phyloP scores from a whole-genome alignment of 2,888 invertebrate genomes.

The Cataglyphis rosenhaueri region DNA sequence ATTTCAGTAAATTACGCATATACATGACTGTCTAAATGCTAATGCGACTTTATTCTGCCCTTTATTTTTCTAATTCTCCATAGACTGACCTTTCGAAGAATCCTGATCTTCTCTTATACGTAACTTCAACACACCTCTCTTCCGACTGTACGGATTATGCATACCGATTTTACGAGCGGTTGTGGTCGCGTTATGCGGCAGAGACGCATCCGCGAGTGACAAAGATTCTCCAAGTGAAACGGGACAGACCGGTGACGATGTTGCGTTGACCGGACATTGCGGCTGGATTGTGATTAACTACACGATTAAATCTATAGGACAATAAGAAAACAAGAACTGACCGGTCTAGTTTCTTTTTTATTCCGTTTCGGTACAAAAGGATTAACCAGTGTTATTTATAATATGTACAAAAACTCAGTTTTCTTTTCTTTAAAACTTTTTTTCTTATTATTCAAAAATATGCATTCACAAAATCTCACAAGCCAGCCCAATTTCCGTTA shows the following conservation, averaged over 20 bases:
- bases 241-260: neutral
- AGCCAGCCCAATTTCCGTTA: neutral
- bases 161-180: conserved; percentile 61
- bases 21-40: conserved; percentile 51
- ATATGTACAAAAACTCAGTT: neutral
- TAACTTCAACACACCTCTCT: neutral
- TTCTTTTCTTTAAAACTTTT: neutral
- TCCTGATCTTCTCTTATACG: neutral
- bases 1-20: conserved; percentile 11
- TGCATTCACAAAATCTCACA: neutral
- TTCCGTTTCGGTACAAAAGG: neutral
- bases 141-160: conserved; percentile 53
- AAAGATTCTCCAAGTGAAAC: conserved; percentile 9
- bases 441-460: neutral
- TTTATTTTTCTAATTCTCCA: neutral
- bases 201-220: neutral
- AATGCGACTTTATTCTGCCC: neutral
- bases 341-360: neutral
- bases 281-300: neutral
- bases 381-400: neutral
- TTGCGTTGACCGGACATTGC: conserved; percentile 2
- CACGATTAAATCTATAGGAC: neutral
- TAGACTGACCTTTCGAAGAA: conserved; percentile 5
- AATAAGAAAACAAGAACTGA: neutral
- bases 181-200: conserved; percentile 54